Percentiles rank a stretch among this genome's conserved stretches.
These are phyloP conservation scores for Pandemis heparana DNA, from an alignment of 2,888 invertebrate species.

Conservation along the genomic window DNA sequence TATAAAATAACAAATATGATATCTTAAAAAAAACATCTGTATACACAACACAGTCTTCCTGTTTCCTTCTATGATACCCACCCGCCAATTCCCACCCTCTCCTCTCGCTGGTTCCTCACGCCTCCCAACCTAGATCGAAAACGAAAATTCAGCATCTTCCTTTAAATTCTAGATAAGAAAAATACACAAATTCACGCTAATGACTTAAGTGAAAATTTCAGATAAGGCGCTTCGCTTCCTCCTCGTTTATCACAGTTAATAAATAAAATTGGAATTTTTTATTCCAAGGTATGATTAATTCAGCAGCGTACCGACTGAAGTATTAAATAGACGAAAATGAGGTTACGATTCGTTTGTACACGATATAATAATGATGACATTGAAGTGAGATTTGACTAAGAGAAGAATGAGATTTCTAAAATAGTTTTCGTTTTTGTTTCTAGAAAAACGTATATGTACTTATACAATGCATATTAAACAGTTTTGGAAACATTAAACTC, in stretches of 20 bases:
- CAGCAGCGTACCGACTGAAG: constrained; percentile 19
- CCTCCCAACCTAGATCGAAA: constrained; percentile 84
- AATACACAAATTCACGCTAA: constrained; percentile 73
- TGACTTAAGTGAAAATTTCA: constrained; percentile 52
- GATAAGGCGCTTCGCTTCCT: constrained; percentile 45
- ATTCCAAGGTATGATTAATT: constrained; percentile 35
- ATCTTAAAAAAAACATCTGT: constrained; percentile 6
- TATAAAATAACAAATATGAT: constrained; percentile 16
- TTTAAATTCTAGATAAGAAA: constrained; percentile 71
- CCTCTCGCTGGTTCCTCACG: constrained; percentile 73
- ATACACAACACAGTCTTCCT: constrained; percentile 23
- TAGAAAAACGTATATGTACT: no score
- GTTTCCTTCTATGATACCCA: constrained; percentile 70
- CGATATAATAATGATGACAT: not conserved
- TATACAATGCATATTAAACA: no score
- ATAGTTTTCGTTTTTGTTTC: no score
- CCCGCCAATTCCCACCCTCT: constrained; percentile 82
- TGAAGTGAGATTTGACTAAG: no score
- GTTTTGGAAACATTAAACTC: no score
- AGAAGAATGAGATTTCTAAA: no score
- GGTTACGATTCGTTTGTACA: not conserved
- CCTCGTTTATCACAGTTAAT: constrained; percentile 40
- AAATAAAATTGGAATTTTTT: constrained; percentile 34
- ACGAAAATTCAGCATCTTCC: constrained; percentile 82
- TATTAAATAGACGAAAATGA: constrained; percentile 20